These are phyloP conservation scores for Dorcus hopei DNA, from an alignment of 2,888 invertebrate species.

Conservation along the genomic window DNA sequence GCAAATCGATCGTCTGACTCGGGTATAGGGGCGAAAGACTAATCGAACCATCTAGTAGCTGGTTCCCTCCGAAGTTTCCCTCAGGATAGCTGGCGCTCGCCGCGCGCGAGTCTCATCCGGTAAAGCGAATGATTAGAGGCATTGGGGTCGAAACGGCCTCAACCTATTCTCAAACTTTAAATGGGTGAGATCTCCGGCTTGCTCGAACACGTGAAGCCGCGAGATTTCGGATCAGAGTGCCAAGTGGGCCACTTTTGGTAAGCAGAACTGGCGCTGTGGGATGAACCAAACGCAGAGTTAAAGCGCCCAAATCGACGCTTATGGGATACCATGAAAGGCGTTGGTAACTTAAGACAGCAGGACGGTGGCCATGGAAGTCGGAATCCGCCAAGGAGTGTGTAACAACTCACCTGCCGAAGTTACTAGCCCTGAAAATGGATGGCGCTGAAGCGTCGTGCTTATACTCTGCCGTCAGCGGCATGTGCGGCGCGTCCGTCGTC, in stretches of 20 bases:
- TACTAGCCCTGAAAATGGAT: slow-evolving; percentile 65
- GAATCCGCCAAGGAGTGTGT: slow-evolving; percentile 51
- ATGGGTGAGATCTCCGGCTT: slow-evolving; percentile 72
- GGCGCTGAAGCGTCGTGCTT: no score
- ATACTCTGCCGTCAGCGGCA: no score
- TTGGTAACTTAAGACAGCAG: slow-evolving; percentile 64
- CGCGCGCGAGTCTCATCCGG: no score
- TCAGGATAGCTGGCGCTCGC: slow-evolving; percentile 72
- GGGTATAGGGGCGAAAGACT: no score
- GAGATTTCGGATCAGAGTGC: no score
- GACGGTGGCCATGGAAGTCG: slow-evolving; percentile 57
- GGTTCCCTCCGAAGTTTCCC: slow-evolving; percentile 64
- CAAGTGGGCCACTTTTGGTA: slow-evolving; percentile 73
- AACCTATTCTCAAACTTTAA: slow-evolving; percentile 77
- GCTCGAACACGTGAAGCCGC: no score
- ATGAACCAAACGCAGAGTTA: slow-evolving; percentile 72
- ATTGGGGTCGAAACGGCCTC: slow-evolving; percentile 67
- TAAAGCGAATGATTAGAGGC: slow-evolving; percentile 75
- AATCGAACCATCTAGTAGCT: no score
- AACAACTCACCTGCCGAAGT: slow-evolving; percentile 60
- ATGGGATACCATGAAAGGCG: slow-evolving; percentile 61
- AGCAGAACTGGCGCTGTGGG: slow-evolving; percentile 79
- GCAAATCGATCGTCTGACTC: slow-evolving; percentile 55
- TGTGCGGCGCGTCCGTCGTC: no score
- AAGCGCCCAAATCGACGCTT: slow-evolving; percentile 63